These are phyloP conservation scores for Tapirus indicus DNA, from an alignment of 2,797 vertebrate genomes.

Conservation along the genomic window DNA sequence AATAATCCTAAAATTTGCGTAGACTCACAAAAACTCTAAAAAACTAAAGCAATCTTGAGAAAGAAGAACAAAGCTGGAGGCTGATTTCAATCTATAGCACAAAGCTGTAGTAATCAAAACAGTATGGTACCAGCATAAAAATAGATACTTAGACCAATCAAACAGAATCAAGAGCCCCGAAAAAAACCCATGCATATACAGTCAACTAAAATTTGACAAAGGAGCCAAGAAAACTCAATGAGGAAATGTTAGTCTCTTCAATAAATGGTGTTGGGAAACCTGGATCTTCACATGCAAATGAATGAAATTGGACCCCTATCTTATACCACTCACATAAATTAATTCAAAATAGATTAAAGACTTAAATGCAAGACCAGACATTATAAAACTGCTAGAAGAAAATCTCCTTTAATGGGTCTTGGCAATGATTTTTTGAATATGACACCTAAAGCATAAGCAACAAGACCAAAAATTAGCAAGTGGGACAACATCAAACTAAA, in stretches of 20 bases:
- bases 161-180: neutral
- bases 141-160: neutral
- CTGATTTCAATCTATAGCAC: neutral
- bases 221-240: neutral
- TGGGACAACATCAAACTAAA: neutral
- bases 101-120: neutral
- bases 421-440: neutral
- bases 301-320: neutral
- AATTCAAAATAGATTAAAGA: conserved; percentile 1
- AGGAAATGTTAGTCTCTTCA: neutral
- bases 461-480: neutral
- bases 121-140: neutral
- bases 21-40: neutral
- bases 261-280: neutral
- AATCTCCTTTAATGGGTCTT: neutral
- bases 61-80: neutral
- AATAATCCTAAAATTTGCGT: neutral
- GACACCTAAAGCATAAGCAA: neutral
- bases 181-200: neutral
- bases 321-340: neutral
- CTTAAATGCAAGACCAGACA: neutral
- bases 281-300: neutral
- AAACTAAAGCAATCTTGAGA: neutral
- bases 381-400: neutral
- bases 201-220: neutral